phyloP scores from a whole-genome alignment of 1,140 invertebrate species.

The Thaumatotibia leucotreta region DNA sequence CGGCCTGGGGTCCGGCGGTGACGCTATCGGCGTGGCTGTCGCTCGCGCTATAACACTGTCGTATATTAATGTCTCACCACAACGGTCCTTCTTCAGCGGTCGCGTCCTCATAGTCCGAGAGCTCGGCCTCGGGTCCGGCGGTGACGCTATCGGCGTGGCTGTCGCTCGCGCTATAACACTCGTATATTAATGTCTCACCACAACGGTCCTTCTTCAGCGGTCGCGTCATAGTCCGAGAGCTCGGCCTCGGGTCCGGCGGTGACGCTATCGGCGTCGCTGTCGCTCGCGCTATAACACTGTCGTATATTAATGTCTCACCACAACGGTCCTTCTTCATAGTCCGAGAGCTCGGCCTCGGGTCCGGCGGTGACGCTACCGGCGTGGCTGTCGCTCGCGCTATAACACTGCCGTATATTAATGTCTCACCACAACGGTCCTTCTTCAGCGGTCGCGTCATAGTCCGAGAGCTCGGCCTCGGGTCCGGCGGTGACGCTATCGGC shows the following conservation, averaged over 20 bases:
- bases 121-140: conserved; percentile 19
- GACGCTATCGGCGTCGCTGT: conserved; percentile 49
- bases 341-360: conserved; percentile 36
- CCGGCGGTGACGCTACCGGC: conserved; percentile 34
- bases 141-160: not conserved
- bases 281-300: conserved; percentile 45
- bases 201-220: not conserved
- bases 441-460: too few relatives aligned
- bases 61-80: too few relatives aligned
- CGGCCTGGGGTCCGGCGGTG: too few relatives aligned
- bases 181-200: not conserved
- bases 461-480: too few relatives aligned
- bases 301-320: conserved; percentile 36
- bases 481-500: too few relatives aligned
- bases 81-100: conserved; percentile 8
- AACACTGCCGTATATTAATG: too few relatives aligned
- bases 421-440: too few relatives aligned
- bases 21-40: too few relatives aligned
- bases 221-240: not conserved
- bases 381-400: conserved; percentile 50
- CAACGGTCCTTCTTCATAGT: conserved; percentile 46
- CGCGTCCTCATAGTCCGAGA: conserved; percentile 53
- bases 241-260: conserved; percentile 19
- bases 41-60: too few relatives aligned
- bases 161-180: too few relatives aligned